A percentile compares a stretch with the other conserved stretches of the same genome.
Conservation (phyloP, 2,797 vertebrate genomes). For the Scolopax rusticola region DNA sequence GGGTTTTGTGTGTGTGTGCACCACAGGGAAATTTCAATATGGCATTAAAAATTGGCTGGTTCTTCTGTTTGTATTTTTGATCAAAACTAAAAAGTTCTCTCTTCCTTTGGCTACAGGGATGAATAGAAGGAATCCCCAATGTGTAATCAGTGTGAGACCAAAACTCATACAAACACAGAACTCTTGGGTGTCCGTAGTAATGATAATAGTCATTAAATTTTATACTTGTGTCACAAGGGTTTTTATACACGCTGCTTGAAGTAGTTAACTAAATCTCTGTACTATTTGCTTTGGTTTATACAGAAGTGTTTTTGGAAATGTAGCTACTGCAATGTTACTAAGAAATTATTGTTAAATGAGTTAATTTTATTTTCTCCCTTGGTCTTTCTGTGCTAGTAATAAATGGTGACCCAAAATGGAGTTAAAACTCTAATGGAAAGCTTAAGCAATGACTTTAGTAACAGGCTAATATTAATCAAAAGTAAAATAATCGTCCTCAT, state of each 20-base stretch:
- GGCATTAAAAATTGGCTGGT: background rate
- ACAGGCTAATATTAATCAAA: background rate
- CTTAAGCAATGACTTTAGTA: background rate
- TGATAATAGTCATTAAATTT: background rate
- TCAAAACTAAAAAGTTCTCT: background rate
- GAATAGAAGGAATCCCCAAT: background rate
- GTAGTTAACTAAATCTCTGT: background rate
- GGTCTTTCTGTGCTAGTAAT: background rate
- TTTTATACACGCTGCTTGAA: background rate
- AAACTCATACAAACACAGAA: background rate
- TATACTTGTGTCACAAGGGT: background rate
- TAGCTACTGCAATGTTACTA: background rate
- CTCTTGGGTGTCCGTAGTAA: background rate
- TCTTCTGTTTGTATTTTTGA: background rate
- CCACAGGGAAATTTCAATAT: background rate
- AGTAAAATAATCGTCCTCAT: background rate
- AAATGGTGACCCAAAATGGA: background rate
- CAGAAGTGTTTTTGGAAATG: background rate
- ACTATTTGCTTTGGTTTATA: background rate
- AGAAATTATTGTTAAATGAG: background rate
- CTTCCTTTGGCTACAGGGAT: background rate
- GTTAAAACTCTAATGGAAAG: background rate
- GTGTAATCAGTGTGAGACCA: background rate
- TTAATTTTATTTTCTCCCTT: background rate
- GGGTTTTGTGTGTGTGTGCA: accelerated